Evolutionary conservation across 2,888 invertebrate species (phyloP).

Genomic region (Hemaris fuciformis): DNA sequence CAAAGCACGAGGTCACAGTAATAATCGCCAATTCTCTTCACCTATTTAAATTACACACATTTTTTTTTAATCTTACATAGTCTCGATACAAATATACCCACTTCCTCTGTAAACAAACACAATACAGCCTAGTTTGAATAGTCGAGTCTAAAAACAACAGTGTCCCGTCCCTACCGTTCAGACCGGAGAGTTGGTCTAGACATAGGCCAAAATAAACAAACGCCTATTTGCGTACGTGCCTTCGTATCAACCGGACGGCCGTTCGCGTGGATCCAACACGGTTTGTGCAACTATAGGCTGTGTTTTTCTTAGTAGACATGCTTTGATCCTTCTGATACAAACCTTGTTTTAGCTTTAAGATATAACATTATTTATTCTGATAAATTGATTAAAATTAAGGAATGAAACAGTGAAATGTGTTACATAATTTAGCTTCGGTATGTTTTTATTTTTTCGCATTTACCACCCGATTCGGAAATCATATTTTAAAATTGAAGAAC

Average conservation of each 20-base stretch:
- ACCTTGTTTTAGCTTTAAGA: no score
- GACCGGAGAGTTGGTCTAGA: not conserved
- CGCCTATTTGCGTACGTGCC: constrained; percentile 5
- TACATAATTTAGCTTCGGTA: no score
- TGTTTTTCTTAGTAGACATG: not conserved
- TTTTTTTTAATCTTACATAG: no score
- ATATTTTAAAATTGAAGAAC: no score
- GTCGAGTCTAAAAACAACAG: not conserved
- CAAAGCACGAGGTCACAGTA: no score
- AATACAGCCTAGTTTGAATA: not conserved
- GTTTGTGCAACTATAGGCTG: not conserved
- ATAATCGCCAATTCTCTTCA: no score
- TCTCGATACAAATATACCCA: not conserved
- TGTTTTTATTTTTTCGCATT: no score
- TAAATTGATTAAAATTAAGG: no score
- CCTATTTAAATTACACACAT: no score
- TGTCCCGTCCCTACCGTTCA: not conserved
- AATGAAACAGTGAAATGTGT: no score
- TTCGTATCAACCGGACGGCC: not conserved
- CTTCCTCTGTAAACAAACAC: not conserved
- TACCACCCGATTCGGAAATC: no score
- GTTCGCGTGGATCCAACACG: not conserved
- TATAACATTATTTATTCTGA: no score
- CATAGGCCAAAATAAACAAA: not conserved
- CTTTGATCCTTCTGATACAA: not conserved